These are phyloP conservation scores for Trichopoda pennipes DNA, from an alignment of 2,888 invertebrate species.

Conservation along the genomic window DNA sequence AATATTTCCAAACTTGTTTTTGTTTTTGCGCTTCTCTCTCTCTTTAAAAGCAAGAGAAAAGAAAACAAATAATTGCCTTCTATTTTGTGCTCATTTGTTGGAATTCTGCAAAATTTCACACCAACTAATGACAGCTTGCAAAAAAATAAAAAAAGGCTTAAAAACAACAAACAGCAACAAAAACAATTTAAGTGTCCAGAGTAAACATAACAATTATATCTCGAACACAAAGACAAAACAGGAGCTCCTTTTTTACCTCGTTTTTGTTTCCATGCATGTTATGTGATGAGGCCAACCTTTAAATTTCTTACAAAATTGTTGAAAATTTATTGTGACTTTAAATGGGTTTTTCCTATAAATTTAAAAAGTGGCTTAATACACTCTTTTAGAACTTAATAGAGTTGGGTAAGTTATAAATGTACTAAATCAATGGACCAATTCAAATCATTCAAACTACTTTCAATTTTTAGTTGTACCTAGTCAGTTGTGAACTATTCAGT, in stretches of 20 bases:
- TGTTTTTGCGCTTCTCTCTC: constrained; percentile 23
- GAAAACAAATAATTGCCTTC: constrained; percentile 18
- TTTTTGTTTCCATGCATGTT: too few relatives aligned
- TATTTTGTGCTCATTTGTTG: constrained; percentile 56
- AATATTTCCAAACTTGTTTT: constrained; percentile 45
- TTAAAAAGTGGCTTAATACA: too few relatives aligned
- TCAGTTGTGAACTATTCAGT: too few relatives aligned
- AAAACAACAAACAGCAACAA: constrained; percentile 24
- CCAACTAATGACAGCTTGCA: constrained; percentile 61
- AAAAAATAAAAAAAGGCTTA: background rate
- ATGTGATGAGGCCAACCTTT: background rate
- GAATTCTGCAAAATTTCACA: constrained; percentile 65
- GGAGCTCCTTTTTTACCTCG: constrained; percentile 33
- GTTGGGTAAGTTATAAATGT: too few relatives aligned
- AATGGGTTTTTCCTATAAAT: too few relatives aligned
- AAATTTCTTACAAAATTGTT: background rate
- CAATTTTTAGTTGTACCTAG: too few relatives aligned
- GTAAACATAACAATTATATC: constrained; percentile 53
- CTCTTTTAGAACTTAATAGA: too few relatives aligned
- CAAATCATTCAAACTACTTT: too few relatives aligned
- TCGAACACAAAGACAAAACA: constrained; percentile 40
- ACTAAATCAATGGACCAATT: too few relatives aligned
- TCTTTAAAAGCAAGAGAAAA: constrained; percentile 8
- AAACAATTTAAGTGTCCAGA: constrained; percentile 47
- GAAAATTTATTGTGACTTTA: too few relatives aligned